phyloP scores from a whole-genome alignment of 2,888 invertebrate genomes.

The Dolichomitus sp. region DNA sequence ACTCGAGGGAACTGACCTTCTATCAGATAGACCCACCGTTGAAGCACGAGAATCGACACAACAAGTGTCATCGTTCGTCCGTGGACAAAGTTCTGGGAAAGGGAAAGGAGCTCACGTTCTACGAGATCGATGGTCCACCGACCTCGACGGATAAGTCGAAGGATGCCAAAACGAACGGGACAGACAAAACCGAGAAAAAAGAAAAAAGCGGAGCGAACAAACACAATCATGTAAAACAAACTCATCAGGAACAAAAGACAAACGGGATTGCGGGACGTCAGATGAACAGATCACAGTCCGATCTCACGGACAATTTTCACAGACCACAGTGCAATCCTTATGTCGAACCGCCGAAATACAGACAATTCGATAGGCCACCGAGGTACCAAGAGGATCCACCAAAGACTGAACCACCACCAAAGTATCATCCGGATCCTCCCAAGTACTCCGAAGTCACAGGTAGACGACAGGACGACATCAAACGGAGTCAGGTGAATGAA shows the following conservation, averaged over 20 bases:
- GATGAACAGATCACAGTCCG: slow-evolving; percentile 73
- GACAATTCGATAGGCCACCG: slow-evolving; percentile 81
- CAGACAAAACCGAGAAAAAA: slow-evolving; percentile 71
- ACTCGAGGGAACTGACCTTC: slow-evolving; percentile 79
- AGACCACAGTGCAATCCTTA: slow-evolving; percentile 75
- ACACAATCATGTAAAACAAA: slow-evolving; percentile 70
- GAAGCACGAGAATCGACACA: slow-evolving; percentile 76
- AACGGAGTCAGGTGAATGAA: slow-evolving; percentile 77
- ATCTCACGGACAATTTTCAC: slow-evolving; percentile 75
- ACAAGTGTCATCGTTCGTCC: slow-evolving; percentile 75
- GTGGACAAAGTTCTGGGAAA: slow-evolving; percentile 74
- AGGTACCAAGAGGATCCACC: slow-evolving; percentile 81
- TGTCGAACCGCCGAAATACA: slow-evolving; percentile 82
- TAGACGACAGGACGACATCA: slow-evolving; percentile 79
- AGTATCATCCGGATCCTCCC: slow-evolving; percentile 79
- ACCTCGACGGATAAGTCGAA: slow-evolving; percentile 69
- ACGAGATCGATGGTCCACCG: slow-evolving; percentile 81
- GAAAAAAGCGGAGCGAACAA: slow-evolving; percentile 72
- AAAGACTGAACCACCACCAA: slow-evolving; percentile 81
- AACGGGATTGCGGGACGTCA: slow-evolving; percentile 61
- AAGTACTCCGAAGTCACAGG: slow-evolving; percentile 81
- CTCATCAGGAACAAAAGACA: slow-evolving; percentile 75
- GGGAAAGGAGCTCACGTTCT: slow-evolving; percentile 79
- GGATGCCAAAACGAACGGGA: slow-evolving; percentile 58
- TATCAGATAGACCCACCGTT: slow-evolving; percentile 81